Evolutionary conservation across 2,888 invertebrate species (phyloP).

Genomic region (Noctua pronuba): DNA sequence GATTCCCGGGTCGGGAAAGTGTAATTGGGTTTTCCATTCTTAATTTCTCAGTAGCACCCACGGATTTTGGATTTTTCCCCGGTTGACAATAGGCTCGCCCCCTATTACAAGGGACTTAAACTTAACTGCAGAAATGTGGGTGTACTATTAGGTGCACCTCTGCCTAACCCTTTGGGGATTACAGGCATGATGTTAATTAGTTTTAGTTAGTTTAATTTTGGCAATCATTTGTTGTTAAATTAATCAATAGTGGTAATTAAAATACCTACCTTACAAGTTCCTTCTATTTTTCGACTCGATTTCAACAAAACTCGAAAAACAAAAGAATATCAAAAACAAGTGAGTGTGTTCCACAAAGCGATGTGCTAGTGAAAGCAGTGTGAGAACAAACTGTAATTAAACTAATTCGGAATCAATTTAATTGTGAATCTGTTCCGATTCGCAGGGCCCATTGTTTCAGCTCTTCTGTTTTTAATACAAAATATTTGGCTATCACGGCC

Average conservation of each 20-base stretch:
- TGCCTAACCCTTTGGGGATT: no score
- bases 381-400: conserved; percentile 62
- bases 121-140: no score
- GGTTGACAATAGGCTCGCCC: no score
- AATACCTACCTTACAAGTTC: no score
- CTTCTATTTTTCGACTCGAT: background rate
- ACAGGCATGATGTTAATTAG: no score
- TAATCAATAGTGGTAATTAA: background rate
- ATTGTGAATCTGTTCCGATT: conserved; percentile 69
- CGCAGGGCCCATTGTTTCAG: conserved; percentile 67
- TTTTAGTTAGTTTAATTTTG: background rate
- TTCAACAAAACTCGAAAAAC: conserved; percentile 28
- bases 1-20: no score
- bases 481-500: conserved; percentile 64
- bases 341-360: conserved; percentile 51
- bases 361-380: conserved; percentile 69
- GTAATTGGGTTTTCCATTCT: no score
- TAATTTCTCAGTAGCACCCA: no score
- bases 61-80: no score
- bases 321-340: conserved; percentile 37
- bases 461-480: conserved; percentile 44
- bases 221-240: background rate
- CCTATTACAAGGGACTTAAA: no score
- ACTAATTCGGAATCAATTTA: conserved; percentile 67
- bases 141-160: no score